These are phyloP conservation scores for Zaprionus tsacasi DNA, from an alignment of 1,140 invertebrate species.

Conservation along the genomic window DNA sequence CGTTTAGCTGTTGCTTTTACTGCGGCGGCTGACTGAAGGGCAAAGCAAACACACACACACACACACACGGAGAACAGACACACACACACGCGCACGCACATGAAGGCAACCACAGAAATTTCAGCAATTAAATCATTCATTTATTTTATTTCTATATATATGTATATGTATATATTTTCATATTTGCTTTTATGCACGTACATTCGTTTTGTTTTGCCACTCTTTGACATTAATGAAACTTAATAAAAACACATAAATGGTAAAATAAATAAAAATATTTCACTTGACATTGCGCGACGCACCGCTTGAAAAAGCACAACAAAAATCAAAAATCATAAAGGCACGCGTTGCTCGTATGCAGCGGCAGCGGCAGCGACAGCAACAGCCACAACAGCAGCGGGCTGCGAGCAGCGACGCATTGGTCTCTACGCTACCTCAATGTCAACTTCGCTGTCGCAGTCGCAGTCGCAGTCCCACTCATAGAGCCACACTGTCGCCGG, in stretches of 20 bases:
- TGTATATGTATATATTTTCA: not conserved
- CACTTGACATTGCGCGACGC: conserved; percentile 19
- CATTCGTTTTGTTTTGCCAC: conserved; percentile 20
- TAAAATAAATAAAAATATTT: conserved; percentile 22
- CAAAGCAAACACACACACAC: conserved; percentile 32
- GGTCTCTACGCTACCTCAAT: conserved; percentile 46
- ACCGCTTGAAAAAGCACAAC: conserved; percentile 23
- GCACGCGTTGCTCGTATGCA: conserved; percentile 49
- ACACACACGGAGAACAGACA: not conserved
- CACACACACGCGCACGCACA: not conserved
- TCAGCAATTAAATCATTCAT: conserved; percentile 52
- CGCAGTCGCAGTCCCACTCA: conserved; percentile 3
- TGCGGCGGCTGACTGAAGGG: conserved; percentile 53
- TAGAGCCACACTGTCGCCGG: conserved; percentile 11
- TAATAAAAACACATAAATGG: conserved; percentile 19
- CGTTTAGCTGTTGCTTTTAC: conserved; percentile 42
- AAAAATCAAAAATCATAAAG: conserved; percentile 24
- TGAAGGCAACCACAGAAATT: conserved; percentile 37
- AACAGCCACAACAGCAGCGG: not conserved
- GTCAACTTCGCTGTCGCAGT: conserved; percentile 40
- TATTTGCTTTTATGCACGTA: conserved; percentile 31
- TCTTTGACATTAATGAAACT: conserved; percentile 35
- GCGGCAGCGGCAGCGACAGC: conserved; percentile 13
- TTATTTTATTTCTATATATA: conserved; percentile 9
- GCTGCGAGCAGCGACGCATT: conserved; percentile 28